Base-by-base conservation (phyloP, 2,113 vertebrate genomes). In the Gymnorhina tibicen region DNA sequence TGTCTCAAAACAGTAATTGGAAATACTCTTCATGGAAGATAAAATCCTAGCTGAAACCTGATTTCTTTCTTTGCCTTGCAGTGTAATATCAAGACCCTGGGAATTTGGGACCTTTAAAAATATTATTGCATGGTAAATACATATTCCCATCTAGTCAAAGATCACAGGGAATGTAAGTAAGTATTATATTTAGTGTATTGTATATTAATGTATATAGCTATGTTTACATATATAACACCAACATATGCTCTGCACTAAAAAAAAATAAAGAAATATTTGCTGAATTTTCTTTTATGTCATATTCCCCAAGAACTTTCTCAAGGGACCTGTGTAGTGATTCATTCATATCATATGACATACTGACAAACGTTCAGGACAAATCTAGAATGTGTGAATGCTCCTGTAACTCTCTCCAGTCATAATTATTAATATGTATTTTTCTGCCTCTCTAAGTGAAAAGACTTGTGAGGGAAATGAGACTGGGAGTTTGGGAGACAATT, bases 311-410 rank as follows among this genome's bases (percentile, higher is more conserved):
- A 81, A 46, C n/a, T 75, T 81, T 95, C 37, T 94, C n/a, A 49
- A 73, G 11, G 33, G 30, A 41, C 53, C 46, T 95, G 97, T 91
- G 18, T 53, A 93, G 20, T 75, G 30, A 82, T 92, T 96, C 74
- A 91, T 96, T 88, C 74, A 79, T 96, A 91, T 94, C 90, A 75
- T 96, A 95, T 64, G 53, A 69, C 49, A 77, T 95, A 89, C 90
- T 94, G 88, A 96, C 93, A 96, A 84, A 93, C 32, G 77, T 81
- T 55, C 77, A 92, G 91, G 81, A 94, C 91, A 94, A 95, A 93
- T 89, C 95, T 87, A 93, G 79, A 80, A 50, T 93, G 95, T 70
- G 3, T 49, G 59, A 87, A 47, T 74, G 17, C 19, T 77, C 14
- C 56, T 70, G 19, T 62, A 82, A 58, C 6, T 91, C 46, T 84